Evolutionary conservation across 2,113 vertebrate genomes (phyloP).

Genomic region (Dipodomys spectabilis): DNA sequence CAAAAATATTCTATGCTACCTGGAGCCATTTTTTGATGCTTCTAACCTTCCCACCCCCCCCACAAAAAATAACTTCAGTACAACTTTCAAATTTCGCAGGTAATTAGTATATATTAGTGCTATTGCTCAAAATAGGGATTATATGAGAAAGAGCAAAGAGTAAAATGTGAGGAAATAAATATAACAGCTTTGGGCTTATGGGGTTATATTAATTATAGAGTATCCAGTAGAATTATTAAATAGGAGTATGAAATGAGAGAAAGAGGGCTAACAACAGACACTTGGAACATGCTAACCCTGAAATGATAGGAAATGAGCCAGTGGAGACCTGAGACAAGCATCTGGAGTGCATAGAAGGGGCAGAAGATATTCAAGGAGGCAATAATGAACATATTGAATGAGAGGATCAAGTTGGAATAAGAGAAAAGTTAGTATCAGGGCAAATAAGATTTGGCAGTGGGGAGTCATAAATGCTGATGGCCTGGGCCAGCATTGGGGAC

Average conservation of each 20-base stretch:
- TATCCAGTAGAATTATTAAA: neutral
- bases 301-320: neutral
- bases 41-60: neutral
- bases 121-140: neutral
- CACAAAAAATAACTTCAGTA: neutral
- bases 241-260: neutral
- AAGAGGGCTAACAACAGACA: neutral
- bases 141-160: neutral
- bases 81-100: neutral
- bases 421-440: neutral
- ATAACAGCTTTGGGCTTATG: neutral
- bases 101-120: neutral
- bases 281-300: neutral
- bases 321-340: neutral
- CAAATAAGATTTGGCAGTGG: neutral
- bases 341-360: neutral
- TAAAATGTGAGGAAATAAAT: neutral
- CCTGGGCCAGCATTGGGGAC: neutral
- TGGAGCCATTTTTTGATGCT: neutral
- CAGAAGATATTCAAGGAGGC: neutral
- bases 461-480: neutral
- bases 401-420: neutral
- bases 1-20: neutral
- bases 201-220: neutral
- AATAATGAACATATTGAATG: neutral